Conservation (phyloP, 2,797 vertebrate species). For the Caiman crocodilus region DNA sequence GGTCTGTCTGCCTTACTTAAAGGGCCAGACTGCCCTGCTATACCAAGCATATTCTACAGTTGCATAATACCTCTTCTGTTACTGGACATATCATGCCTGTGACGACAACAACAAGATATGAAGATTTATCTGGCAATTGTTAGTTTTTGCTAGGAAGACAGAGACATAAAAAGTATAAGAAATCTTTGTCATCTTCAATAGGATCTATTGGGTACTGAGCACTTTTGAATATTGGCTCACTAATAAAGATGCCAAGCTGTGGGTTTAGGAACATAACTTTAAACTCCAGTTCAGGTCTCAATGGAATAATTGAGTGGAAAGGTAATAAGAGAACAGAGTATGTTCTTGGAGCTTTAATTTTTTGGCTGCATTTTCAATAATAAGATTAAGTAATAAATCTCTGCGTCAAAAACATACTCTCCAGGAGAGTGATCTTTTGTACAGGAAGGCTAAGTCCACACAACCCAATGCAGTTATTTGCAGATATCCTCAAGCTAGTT, state of each 20-base stretch:
- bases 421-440: background rate
- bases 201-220: background rate
- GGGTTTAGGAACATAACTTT: background rate
- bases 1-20: too few species aligned
- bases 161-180: background rate
- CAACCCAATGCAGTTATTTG: too few species aligned
- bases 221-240: conserved; percentile 1
- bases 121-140: too few species aligned
- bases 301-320: background rate
- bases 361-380: background rate
- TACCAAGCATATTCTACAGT: conserved; percentile 17
- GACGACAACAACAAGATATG: too few species aligned
- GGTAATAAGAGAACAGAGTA: background rate
- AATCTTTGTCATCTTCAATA: background rate
- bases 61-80: conserved; percentile 16
- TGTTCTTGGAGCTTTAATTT: background rate
- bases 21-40: too few species aligned
- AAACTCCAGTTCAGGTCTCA: background rate
- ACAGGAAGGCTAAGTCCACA: too few species aligned
- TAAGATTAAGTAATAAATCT: background rate
- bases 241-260: background rate
- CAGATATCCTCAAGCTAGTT: too few species aligned
- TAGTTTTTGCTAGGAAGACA: background rate
- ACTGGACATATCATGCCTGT: background rate
- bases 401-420: background rate